Conservation (phyloP, 2,797 vertebrate species). For the Sebastolobus alascanus region DNA sequence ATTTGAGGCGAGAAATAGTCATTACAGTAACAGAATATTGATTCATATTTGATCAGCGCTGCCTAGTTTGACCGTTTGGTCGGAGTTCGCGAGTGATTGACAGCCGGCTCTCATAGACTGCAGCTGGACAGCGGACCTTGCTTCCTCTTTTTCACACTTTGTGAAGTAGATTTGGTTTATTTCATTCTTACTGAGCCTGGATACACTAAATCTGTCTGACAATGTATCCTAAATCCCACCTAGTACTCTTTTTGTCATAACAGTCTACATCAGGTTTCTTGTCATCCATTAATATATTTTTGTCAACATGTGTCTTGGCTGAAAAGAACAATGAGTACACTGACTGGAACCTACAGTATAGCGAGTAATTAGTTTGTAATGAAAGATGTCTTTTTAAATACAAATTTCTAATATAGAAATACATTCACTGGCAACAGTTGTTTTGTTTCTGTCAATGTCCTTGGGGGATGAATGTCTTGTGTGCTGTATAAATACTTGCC, state of each 20-base stretch:
- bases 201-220: not conserved
- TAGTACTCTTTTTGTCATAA: not conserved
- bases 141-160: conserved; percentile 4
- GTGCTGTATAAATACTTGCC: not conserved
- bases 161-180: not conserved
- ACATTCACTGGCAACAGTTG: not conserved
- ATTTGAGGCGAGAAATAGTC: no score
- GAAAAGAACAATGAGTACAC: conserved; percentile 22
- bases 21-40: no score
- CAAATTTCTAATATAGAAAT: not conserved
- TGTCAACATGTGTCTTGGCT: not conserved
- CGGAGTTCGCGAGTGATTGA: no score
- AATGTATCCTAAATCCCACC: not conserved
- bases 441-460: not conserved
- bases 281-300: not conserved
- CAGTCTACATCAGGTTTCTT: not conserved
- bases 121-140: no score
- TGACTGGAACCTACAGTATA: not conserved
- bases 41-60: no score
- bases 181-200: not conserved
- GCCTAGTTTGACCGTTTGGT: no score
- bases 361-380: not conserved
- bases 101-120: no score
- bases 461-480: not conserved
- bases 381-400: not conserved